These are phyloP conservation scores for Cantharis flavilabris DNA, from an alignment of 2,888 invertebrate genomes.

Conservation along the genomic window DNA sequence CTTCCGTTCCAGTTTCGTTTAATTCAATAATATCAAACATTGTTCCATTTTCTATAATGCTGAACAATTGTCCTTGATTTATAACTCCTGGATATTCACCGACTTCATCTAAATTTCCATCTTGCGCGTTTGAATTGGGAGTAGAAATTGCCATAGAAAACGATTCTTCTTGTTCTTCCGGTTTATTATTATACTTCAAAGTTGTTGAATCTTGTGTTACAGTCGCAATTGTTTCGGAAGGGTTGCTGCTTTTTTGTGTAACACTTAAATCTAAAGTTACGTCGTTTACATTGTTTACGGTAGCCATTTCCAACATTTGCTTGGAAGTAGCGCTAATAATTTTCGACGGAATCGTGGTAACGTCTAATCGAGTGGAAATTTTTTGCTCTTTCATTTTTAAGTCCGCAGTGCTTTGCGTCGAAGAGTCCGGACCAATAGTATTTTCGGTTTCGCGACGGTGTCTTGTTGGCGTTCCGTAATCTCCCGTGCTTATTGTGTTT, in stretches of 20 bases:
- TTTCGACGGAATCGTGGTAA: constrained; percentile 16
- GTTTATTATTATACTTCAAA: constrained; percentile 24
- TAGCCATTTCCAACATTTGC: constrained; percentile 26
- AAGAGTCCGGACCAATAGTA: constrained; percentile 43
- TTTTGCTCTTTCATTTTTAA: constrained; percentile 14
- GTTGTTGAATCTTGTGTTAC: constrained; percentile 29
- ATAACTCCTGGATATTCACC: constrained; percentile 53
- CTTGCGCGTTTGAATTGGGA: constrained; percentile 33
- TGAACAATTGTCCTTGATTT: constrained; percentile 54
- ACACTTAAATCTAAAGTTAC: constrained; percentile 36
- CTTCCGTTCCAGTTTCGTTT: constrained; percentile 49
- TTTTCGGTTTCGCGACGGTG: constrained; percentile 55
- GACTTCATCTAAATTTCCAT: constrained; percentile 26
- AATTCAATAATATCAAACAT: constrained; percentile 54
- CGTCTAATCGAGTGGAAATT: constrained; percentile 4
- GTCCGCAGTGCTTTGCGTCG: constrained; percentile 39
- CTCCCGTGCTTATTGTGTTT: constrained; percentile 50
- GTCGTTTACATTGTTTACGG: constrained; percentile 22
- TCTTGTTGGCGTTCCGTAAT: constrained; percentile 52
- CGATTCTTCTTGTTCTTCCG: constrained; percentile 36
- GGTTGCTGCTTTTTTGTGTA: constrained; percentile 29
- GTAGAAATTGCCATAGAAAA: constrained; percentile 27
- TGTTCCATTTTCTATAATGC: constrained; percentile 54
- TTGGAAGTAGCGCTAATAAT: not conserved
- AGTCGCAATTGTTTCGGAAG: constrained; percentile 26